Conservation (phyloP, 1,140 invertebrate species). For the Octopus bimaculoides region DNA sequence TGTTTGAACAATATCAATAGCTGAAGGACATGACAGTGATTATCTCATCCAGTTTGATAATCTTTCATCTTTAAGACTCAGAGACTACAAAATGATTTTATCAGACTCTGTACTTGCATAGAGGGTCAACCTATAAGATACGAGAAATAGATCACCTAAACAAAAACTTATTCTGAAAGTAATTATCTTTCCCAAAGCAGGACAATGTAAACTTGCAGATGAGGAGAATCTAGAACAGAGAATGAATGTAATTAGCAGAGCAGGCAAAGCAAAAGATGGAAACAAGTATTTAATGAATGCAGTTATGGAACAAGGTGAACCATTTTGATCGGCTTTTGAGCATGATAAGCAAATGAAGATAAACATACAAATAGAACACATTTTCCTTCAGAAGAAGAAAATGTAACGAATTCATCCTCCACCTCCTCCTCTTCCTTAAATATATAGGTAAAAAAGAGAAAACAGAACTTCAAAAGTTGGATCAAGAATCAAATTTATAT, state of each 20-base stretch:
- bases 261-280: not conserved
- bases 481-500: not conserved
- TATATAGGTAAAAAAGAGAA: not conserved
- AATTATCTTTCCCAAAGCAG: not conserved
- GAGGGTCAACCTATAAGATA: no score
- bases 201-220: not conserved
- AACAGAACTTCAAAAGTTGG: not conserved
- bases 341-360: not conserved
- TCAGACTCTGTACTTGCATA: no score
- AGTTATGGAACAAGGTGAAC: constrained; percentile 6
- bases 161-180: not conserved
- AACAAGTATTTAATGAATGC: constrained; percentile 2
- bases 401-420: not conserved
- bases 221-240: not conserved
- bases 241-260: not conserved
- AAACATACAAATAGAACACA: not conserved
- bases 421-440: not conserved
- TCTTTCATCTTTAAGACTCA: no score
- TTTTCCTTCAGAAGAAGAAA: not conserved
- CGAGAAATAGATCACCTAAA: not conserved
- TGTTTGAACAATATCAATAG: no score
- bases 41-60: no score
- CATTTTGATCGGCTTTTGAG: not conserved
- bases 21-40: no score
- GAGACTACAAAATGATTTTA: no score